Evolutionary conservation across 2,888 invertebrate genomes (phyloP).

Genomic region (Macrophya annulata): DNA sequence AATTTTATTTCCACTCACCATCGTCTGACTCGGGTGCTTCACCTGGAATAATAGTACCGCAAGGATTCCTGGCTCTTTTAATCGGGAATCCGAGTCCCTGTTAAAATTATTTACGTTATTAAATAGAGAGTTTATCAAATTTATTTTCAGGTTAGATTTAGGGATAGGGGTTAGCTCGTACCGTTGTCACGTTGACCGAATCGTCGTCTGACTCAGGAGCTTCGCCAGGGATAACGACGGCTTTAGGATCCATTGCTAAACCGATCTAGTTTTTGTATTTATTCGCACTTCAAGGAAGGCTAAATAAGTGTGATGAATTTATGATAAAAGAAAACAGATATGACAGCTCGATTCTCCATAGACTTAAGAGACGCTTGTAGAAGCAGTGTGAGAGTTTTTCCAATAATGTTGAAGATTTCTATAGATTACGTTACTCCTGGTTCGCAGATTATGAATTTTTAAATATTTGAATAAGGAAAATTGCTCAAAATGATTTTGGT

Average conservation of each 20-base stretch:
- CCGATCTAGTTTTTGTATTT: background rate
- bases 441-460: background rate
- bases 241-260: conserved; percentile 74
- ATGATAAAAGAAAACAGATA: background rate
- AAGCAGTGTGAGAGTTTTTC: background rate
- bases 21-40: conserved; percentile 78
- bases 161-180: conserved; percentile 53
- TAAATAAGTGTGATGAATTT: too few species aligned
- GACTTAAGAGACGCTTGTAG: background rate
- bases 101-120: conserved; percentile 10
- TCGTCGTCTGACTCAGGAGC: conserved; percentile 78
- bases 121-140: conserved; percentile 23
- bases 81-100: conserved; percentile 72
- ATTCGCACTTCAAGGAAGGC: too few species aligned
- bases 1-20: conserved; percentile 65
- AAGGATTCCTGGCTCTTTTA: conserved; percentile 68
- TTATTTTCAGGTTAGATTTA: conserved; percentile 8
- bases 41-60: conserved; percentile 76
- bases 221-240: conserved; percentile 76
- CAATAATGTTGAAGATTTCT: background rate
- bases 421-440: background rate
- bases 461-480: background rate
- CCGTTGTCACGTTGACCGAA: conserved; percentile 68
- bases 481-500: background rate
- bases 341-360: background rate